These are phyloP conservation scores for Sarcophilus harrisii DNA, from an alignment of 2,797 vertebrate genomes.

Conservation along the genomic window DNA sequence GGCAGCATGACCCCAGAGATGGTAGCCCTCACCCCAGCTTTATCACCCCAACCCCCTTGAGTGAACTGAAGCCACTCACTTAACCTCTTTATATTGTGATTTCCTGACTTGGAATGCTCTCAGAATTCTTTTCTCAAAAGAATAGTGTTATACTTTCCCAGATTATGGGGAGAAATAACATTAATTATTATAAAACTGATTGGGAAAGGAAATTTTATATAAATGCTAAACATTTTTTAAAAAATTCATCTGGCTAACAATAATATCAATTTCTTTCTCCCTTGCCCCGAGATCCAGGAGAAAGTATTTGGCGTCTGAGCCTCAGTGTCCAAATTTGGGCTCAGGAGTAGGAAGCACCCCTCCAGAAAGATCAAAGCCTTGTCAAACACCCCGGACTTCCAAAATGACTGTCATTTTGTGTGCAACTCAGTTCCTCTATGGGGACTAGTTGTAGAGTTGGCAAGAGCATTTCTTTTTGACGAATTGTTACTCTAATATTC, in stretches of 20 bases:
- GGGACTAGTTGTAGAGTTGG: slow-evolving; percentile 48
- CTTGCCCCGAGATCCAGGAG: background rate
- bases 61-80: background rate
- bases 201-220: slow-evolving; percentile 56
- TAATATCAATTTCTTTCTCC: background rate
- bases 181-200: slow-evolving; percentile 62
- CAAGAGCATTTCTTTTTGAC: slow-evolving; percentile 53
- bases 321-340: background rate
- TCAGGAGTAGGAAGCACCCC: slow-evolving; percentile 6
- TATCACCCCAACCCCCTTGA: background rate
- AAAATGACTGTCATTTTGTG: slow-evolving; percentile 31
- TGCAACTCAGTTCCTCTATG: slow-evolving; percentile 44
- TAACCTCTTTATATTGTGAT: background rate
- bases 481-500: slow-evolving; percentile 64
- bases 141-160: slow-evolving; percentile 49
- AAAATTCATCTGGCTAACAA: slow-evolving; percentile 35
- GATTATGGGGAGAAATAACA: slow-evolving; percentile 63
- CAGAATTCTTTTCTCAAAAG: too few species aligned
- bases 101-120: background rate
- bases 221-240: slow-evolving; percentile 51
- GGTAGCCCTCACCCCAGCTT: background rate
- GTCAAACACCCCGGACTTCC: slow-evolving; percentile 23
- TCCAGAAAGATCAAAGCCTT: background rate
- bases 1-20: background rate
- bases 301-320: background rate